phyloP scores from a whole-genome alignment of 2,113 vertebrate genomes.

The Pagrus major region DNA sequence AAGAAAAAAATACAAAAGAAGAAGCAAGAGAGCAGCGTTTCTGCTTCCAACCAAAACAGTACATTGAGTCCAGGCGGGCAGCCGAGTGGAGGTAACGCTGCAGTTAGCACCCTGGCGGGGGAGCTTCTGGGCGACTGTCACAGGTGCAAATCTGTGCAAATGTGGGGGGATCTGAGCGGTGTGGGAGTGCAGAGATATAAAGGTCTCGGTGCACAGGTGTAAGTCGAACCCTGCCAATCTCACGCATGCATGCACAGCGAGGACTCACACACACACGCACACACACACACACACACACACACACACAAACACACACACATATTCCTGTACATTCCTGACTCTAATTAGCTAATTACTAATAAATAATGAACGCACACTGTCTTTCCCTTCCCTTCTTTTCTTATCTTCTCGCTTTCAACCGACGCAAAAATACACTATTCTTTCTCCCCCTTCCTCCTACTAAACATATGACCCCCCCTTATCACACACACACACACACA shows the following conservation, averaged over 20 bases:
- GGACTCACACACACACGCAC: conserved; percentile 2
- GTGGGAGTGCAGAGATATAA: not conserved
- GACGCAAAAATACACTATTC: conserved; percentile 44
- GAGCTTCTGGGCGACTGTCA: conserved; percentile 22
- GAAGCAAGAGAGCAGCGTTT: conserved; percentile 12
- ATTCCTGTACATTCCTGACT: not conserved
- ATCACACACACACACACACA: not conserved
- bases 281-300: conserved; percentile 1
- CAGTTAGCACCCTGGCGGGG: conserved; percentile 16
- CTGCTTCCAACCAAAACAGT: conserved; percentile 24
- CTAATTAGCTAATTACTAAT: conserved; percentile 36
- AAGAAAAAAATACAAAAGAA: not conserved
- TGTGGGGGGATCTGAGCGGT: not conserved
- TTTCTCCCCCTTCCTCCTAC: conserved; percentile 48
- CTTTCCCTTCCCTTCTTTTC: conserved; percentile 31
- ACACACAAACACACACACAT: conserved; percentile 4
- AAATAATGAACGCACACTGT: conserved; percentile 55
- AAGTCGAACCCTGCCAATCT: not conserved
- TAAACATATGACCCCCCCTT: conserved; percentile 51
- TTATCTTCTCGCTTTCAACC: conserved; percentile 38
- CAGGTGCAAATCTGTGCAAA: conserved; percentile 28
- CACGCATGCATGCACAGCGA: conserved; percentile 16
- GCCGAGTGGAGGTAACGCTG: conserved; percentile 33
- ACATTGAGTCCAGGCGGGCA: conserved; percentile 24
- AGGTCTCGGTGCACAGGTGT: conserved; percentile 26